phyloP scores from a whole-genome alignment of 2,888 invertebrate genomes.

The Anthoptus insignis region DNA sequence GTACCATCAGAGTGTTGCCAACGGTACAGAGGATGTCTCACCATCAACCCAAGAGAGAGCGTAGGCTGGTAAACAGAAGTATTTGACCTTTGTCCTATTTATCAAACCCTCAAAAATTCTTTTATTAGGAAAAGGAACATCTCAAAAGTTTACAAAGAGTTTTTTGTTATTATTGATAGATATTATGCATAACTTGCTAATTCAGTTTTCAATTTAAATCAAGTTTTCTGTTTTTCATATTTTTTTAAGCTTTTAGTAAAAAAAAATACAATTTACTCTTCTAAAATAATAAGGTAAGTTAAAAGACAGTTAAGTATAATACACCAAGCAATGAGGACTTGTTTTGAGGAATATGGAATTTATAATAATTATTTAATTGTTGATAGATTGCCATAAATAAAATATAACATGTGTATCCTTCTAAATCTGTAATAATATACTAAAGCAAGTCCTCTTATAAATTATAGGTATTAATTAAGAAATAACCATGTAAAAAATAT shows the following conservation, averaged over 20 bases:
- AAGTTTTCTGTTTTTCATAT: neutral
- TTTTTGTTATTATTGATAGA: neutral
- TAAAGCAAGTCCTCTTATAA: slow-evolving; percentile 23
- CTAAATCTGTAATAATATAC: slow-evolving; percentile 24
- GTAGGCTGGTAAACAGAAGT: slow-evolving; percentile 53
- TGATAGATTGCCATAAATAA: slow-evolving; percentile 26
- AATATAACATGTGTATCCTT: slow-evolving; percentile 29
- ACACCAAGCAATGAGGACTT: slow-evolving; percentile 80
- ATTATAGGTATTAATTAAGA: neutral
- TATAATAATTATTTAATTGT: slow-evolving; percentile 46
- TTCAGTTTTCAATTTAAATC: neutral
- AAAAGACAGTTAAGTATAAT: slow-evolving; percentile 44
- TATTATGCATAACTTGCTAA: slow-evolving; percentile 3
- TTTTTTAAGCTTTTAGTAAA: neutral
- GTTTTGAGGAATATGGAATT: slow-evolving; percentile 57
- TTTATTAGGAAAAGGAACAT: slow-evolving; percentile 74
- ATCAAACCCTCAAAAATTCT: slow-evolving; percentile 71
- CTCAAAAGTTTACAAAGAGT: slow-evolving; percentile 84
- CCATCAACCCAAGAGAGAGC: slow-evolving; percentile 81
- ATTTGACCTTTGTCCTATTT: slow-evolving; percentile 48
- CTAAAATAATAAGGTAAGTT: slow-evolving; percentile 20
- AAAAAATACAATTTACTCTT: neutral
- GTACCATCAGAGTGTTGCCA: slow-evolving; percentile 88
- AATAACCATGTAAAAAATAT: neutral
- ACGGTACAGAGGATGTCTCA: slow-evolving; percentile 82